phyloP scores from a whole-genome alignment of 2,113 vertebrate species.

The Isurus oxyrinchus region DNA sequence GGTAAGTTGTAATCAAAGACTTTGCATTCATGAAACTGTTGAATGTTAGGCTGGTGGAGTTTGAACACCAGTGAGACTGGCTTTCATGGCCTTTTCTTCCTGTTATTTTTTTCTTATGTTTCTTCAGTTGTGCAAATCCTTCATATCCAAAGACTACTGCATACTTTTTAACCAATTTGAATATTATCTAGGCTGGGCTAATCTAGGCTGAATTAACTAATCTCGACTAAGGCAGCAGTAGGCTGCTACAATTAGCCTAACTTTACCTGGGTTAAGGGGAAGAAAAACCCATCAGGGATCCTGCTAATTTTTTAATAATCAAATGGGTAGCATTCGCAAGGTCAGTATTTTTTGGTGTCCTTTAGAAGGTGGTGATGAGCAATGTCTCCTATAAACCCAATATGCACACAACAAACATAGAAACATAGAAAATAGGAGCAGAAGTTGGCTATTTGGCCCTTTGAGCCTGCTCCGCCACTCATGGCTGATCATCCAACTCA shows the following conservation, averaged over 20 bases:
- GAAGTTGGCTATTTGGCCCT: no score
- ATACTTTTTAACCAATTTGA: background rate
- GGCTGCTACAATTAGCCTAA: background rate
- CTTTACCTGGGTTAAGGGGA: background rate
- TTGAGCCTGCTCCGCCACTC: no score
- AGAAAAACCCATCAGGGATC: background rate
- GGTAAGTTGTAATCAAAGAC: background rate
- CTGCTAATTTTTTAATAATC: background rate
- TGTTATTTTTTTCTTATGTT: background rate
- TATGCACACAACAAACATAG: no score
- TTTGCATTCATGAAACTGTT: background rate
- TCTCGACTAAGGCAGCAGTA: background rate
- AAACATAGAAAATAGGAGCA: no score
- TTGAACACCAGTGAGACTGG: background rate
- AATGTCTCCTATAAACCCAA: no score
- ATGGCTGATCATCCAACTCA: no score
- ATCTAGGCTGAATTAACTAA: background rate
- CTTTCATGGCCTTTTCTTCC: background rate
- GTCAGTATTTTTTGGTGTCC: no score
- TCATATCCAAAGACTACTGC: background rate
- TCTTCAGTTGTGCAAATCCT: background rate
- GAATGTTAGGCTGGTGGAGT: background rate
- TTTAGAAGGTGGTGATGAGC: no score
- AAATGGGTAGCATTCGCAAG: background rate
- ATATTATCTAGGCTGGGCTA: background rate